phyloP scores from a whole-genome alignment of 2,113 vertebrate genomes.

The Ophthalmolycus amberensis region DNA sequence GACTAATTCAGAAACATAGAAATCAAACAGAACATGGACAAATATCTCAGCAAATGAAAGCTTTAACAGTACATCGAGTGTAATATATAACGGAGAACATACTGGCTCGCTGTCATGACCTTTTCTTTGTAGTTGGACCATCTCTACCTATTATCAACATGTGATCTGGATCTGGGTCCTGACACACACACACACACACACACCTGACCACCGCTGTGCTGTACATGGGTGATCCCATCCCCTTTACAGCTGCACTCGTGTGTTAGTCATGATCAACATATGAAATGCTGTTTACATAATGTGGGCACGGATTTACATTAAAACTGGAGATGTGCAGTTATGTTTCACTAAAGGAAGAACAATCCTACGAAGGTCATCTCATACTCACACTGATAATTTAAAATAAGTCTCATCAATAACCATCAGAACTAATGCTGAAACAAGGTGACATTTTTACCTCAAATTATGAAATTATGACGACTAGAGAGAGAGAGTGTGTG shows the following conservation, averaged over 20 bases:
- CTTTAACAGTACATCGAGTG: background rate
- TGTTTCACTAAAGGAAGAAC: background rate
- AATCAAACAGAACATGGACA: background rate
- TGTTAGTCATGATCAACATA: background rate
- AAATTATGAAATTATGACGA: background rate
- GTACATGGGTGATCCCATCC: background rate
- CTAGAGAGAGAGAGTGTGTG: background rate
- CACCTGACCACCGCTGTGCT: no score
- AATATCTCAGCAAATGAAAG: background rate
- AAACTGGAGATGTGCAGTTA: background rate
- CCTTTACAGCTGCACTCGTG: no score
- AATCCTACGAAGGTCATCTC: background rate
- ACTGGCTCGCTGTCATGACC: no score
- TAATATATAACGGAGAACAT: background rate
- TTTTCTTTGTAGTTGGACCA: background rate
- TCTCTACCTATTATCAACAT: background rate
- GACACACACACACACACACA: no score
- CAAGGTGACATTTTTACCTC: background rate
- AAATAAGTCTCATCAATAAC: background rate
- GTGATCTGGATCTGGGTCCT: background rate
- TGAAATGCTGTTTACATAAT: no score
- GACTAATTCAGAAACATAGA: background rate
- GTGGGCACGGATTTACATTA: background rate
- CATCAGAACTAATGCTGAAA: background rate
- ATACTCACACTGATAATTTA: background rate